Evolutionary conservation across 2,888 invertebrate genomes (phyloP).

Genomic region (Eupithecia dodoneata): DNA sequence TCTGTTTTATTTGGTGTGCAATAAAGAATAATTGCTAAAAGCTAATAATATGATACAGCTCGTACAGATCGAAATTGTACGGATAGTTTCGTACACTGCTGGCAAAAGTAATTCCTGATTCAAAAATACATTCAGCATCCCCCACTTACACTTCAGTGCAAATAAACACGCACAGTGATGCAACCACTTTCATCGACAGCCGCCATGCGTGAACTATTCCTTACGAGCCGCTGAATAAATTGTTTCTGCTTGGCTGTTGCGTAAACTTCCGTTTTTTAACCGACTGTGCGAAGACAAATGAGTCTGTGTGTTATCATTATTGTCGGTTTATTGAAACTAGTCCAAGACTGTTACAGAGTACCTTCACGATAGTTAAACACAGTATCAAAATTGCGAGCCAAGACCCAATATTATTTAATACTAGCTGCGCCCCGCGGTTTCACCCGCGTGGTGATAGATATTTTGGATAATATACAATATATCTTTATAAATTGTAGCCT

Average conservation of each 20-base stretch:
- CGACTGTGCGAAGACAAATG: slow-evolving; percentile 37
- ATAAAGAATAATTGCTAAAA: background rate
- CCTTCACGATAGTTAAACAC: background rate
- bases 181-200: slow-evolving; percentile 69
- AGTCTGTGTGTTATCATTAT: slow-evolving; percentile 11
- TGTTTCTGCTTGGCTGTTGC: slow-evolving; percentile 62
- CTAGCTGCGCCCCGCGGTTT: no score
- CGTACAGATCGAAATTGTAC: no score
- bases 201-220: slow-evolving; percentile 68
- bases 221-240: slow-evolving; percentile 59
- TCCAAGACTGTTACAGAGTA: background rate
- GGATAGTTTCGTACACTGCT: background rate
- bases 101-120: slow-evolving; percentile 7
- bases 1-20: no score
- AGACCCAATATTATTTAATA: background rate
- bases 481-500: no score
- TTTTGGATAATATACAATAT: no score
- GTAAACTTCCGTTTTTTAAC: slow-evolving; percentile 64
- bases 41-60: background rate
- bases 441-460: no score
- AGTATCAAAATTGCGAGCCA: background rate
- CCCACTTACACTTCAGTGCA: slow-evolving; percentile 39
- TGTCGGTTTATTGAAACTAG: slow-evolving; percentile 9
- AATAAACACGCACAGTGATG: slow-evolving; percentile 58
- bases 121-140: slow-evolving; percentile 16